phyloP scores from a whole-genome alignment of 2,888 invertebrate species.

The Sericinus montela region DNA sequence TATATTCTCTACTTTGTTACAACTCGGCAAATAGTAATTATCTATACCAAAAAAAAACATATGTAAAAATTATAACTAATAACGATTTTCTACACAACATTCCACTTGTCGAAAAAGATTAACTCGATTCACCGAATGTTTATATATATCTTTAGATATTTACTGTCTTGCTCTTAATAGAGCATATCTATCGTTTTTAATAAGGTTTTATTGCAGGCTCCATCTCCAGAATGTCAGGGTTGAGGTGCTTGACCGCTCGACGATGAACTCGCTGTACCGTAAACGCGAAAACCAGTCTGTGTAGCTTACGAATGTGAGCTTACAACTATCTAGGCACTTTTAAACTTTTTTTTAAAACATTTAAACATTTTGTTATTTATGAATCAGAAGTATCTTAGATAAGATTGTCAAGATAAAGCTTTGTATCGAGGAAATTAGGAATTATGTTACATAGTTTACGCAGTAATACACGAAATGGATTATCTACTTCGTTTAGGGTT shows the following conservation, averaged over 20 bases:
- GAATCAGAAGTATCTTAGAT: background rate
- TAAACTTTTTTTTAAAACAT: background rate
- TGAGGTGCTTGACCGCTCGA: conserved; percentile 47
- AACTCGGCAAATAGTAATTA: too few species aligned
- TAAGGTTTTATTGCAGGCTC: conserved; percentile 11
- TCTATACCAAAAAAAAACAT: too few species aligned
- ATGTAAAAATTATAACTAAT: too few species aligned
- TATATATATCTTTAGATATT: background rate
- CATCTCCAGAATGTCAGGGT: conserved; percentile 33
- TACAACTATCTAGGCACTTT: background rate
- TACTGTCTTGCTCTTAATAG: conserved; percentile 12
- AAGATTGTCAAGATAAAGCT: background rate
- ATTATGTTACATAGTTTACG: background rate
- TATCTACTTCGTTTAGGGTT: background rate
- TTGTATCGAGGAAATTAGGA: background rate
- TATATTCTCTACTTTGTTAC: too few species aligned
- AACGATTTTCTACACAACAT: too few species aligned
- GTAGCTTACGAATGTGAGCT: conserved; percentile 8
- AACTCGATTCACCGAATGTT: too few species aligned
- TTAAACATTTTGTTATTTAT: background rate
- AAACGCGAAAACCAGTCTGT: conserved; percentile 47
- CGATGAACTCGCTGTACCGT: conserved; percentile 55
- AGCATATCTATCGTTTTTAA: conserved; percentile 7
- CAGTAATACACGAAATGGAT: background rate
- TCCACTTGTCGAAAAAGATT: too few species aligned